Conservation (phyloP, 2,797 vertebrate genomes). For the Nasua narica region DNA sequence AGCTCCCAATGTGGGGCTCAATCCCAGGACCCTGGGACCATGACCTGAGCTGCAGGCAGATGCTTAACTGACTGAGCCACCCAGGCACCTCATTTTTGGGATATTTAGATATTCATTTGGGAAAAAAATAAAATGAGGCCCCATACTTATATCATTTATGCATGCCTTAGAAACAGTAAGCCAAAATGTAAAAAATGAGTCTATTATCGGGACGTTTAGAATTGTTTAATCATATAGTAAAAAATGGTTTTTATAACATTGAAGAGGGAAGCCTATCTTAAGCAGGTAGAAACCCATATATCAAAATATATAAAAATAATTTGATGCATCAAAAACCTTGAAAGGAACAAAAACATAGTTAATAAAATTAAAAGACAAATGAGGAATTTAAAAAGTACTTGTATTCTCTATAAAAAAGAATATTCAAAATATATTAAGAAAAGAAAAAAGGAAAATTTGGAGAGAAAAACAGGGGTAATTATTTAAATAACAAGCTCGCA, state of each 20-base stretch:
- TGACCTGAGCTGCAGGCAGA: neutral
- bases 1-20: neutral
- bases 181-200: neutral
- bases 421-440: neutral
- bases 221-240: neutral
- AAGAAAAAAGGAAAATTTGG: neutral
- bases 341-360: neutral
- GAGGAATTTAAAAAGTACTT: neutral
- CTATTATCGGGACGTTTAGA: neutral
- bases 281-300: neutral
- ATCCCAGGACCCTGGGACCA: neutral
- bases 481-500: neutral
- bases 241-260: neutral
- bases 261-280: neutral
- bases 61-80: neutral
- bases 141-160: neutral
- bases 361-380: neutral
- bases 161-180: neutral
- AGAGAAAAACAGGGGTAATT: neutral
- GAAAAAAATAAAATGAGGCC: neutral
- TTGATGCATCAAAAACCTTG: neutral
- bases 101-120: constrained; percentile 3
- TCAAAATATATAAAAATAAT: neutral
- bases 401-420: neutral
- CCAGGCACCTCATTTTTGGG: neutral